phyloP scores from a whole-genome alignment of 2,888 invertebrate species.

The Physocephala rufipes region DNA sequence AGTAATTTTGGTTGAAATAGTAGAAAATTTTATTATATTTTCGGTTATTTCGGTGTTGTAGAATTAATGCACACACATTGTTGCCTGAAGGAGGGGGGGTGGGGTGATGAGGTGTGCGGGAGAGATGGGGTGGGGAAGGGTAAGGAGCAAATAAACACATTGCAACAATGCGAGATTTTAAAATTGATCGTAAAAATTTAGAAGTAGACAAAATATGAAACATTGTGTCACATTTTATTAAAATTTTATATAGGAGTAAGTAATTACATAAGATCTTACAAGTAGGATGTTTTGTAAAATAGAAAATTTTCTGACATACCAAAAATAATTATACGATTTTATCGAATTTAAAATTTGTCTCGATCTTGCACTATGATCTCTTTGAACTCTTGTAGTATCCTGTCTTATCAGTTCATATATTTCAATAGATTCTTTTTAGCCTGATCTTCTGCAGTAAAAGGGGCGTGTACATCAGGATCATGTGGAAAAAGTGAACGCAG shows the following conservation, averaged over 20 bases:
- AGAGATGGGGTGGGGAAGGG: too few relatives aligned
- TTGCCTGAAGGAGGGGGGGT: background rate
- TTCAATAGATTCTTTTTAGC: background rate
- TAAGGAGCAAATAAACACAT: too few relatives aligned
- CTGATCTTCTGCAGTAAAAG: constrained; percentile 35
- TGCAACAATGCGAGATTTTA: background rate
- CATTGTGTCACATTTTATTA: background rate
- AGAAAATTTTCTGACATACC: too few relatives aligned
- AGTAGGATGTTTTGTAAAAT: too few relatives aligned
- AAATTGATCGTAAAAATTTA: background rate
- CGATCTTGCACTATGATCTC: too few relatives aligned
- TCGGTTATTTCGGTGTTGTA: too few relatives aligned
- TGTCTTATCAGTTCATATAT: constrained; percentile 5
- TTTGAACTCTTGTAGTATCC: background rate
- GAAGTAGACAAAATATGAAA: background rate
- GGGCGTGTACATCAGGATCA: constrained; percentile 50
- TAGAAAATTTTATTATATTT: too few relatives aligned
- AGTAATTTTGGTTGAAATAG: constrained; percentile 2
- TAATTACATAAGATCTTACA: too few relatives aligned
- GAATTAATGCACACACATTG: background rate
- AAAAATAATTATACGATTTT: too few relatives aligned
- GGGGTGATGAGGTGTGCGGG: too few relatives aligned
- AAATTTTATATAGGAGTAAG: background rate
- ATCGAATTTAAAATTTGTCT: too few relatives aligned
- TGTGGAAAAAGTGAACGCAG: constrained; percentile 46